Evolutionary conservation across 2,113 vertebrate genomes (phyloP).

Genomic region (Zosterops lateralis): DNA sequence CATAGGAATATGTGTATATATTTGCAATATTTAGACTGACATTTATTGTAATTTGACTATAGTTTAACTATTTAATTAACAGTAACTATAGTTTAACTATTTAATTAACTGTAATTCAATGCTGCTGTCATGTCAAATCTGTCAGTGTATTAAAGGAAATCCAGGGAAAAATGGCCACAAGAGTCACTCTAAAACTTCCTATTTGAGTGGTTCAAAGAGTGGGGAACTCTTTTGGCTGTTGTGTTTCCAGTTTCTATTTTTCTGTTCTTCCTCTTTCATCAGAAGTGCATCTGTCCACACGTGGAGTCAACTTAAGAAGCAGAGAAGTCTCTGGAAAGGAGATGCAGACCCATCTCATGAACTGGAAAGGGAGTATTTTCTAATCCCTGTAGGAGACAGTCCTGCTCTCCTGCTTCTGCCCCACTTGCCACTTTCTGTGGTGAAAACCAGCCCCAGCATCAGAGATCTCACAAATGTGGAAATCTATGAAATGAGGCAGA

Average conservation of each 20-base stretch:
- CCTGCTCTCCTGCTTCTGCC: not conserved
- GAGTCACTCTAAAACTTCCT: not conserved
- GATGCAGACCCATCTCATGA: not conserved
- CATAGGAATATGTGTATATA: not conserved
- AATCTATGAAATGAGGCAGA: not conserved
- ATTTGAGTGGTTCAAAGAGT: not conserved
- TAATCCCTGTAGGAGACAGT: not conserved
- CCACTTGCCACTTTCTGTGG: not conserved
- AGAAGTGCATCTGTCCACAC: not conserved
- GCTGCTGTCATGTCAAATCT: not conserved
- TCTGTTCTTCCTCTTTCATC: not conserved
- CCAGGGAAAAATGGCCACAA: not conserved
- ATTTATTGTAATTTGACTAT: not conserved
- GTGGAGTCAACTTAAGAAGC: not conserved
- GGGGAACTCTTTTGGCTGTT: not conserved
- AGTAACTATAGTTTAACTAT: not conserved
- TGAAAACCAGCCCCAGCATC: not conserved
- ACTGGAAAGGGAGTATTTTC: not conserved
- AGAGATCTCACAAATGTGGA: fast-evolving
- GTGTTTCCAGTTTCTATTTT: not conserved
- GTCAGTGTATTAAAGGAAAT: not conserved
- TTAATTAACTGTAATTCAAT: not conserved
- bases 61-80: not conserved
- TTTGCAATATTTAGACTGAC: not conserved
- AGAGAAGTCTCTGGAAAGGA: not conserved